Evolutionary conservation across 2,888 invertebrate genomes (phyloP), one percentile per base, ranked within the genome.

Genomic region (Deilephila porcellus): DNA sequence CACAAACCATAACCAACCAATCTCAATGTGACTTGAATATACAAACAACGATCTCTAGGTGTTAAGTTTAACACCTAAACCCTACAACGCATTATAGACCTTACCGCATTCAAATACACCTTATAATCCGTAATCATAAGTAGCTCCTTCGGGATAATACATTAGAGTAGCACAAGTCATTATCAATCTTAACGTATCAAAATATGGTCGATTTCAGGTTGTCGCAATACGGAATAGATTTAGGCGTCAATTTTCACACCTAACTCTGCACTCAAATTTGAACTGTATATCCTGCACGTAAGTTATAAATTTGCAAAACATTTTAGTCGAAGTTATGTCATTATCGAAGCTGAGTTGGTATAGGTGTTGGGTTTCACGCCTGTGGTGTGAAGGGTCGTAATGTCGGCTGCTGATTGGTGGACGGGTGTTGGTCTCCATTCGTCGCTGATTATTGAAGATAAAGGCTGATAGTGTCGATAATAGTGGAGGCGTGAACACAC

Each of bases 171-270:
- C 34, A 19, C 34, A 63, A 8, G 32, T 63, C 6, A 74, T 71
- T 56, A 17, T 75, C 63, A 59, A 75, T 76, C 71, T 74, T 82
- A 79, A 45, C 8, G 3, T 3, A 4, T 37, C 14, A 71, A 19
- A 29, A 60, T 75, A 74, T 6, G 56, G 71, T 37, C 37, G 32
- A 25, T 59, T 63, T 70, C 32, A 74, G n/a, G n/a, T 56, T 56
- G 52, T 25, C 20, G 19, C 14, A 63, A 29, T 19, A 14, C 11
- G 63, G 53, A 53, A 53, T 53, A n/a, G 29, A 32, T 71, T 74
- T 74, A 93, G 92, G 93, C 93, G 94, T 94, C 86, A 94, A 91
- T 91, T 93, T 93, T 94, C 94, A 94, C 94, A 94, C 94, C 93
- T 93, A 72, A 20, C 20, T 0, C 1, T 6, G 2, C 80, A 82